Evolutionary conservation across 2,797 vertebrate genomes (phyloP).

Genomic region (Intellagama lesueurii): DNA sequence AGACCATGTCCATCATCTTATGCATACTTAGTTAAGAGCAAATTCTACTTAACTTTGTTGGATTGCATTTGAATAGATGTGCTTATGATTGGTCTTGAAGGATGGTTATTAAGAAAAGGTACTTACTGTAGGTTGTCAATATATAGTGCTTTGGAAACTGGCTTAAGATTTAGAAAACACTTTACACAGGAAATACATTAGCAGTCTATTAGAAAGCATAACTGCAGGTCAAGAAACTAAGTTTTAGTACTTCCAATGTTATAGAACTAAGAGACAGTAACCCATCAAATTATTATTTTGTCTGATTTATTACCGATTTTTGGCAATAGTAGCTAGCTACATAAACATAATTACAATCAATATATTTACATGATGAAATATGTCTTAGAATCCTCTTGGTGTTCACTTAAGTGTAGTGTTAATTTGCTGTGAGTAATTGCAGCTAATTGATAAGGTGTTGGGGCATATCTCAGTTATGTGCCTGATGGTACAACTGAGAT

Average conservation of each 20-base stretch:
- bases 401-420: too few relatives aligned
- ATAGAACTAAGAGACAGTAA: not conserved
- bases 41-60: not conserved
- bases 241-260: not conserved
- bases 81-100: not conserved
- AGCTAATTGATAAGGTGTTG: not conserved
- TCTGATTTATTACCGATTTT: not conserved
- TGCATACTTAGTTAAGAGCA: not conserved
- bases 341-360: not conserved
- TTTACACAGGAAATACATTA: not conserved
- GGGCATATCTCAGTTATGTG: not conserved
- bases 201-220: not conserved
- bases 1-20: not conserved
- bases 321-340: not conserved
- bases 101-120: not conserved
- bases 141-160: not conserved
- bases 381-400: not conserved
- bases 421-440: not conserved
- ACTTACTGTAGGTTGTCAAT: not conserved
- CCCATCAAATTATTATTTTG: not conserved
- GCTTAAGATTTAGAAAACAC: not conserved
- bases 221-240: not conserved
- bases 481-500: too few relatives aligned
- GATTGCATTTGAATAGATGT: not conserved
- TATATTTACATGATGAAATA: constrained; percentile 18